Evolutionary conservation across 2,888 invertebrate genomes (phyloP).

Genomic region (Glaucopsyche alexis): DNA sequence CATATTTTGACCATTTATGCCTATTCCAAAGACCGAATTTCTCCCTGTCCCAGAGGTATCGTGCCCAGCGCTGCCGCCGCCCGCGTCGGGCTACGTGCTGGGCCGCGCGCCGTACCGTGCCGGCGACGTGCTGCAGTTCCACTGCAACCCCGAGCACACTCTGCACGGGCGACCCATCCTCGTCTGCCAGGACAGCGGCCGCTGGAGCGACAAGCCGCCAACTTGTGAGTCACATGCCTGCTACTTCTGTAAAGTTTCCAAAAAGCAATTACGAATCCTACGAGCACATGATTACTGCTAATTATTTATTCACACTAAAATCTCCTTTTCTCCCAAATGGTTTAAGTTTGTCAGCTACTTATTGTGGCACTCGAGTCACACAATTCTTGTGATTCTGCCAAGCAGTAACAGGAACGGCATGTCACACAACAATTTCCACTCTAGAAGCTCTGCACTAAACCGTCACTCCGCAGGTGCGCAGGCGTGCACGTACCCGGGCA

Average conservation of each 20-base stretch:
- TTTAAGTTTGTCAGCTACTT: no score
- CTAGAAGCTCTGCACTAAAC: no score
- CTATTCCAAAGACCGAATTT: no score
- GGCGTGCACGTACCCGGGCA: constrained; percentile 93
- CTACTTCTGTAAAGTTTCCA: no score
- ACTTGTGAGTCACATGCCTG: constrained; percentile 81
- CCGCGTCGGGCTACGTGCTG: constrained; percentile 88
- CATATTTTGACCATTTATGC: no score
- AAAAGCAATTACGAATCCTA: neutral
- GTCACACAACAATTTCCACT: no score
- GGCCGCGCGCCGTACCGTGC: constrained; percentile 89
- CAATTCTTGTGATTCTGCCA: no score
- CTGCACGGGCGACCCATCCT: constrained; percentile 94
- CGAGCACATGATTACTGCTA: no score
- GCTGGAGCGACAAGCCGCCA: constrained; percentile 91
- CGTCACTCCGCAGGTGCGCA: constrained; percentile 79
- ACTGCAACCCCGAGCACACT: constrained; percentile 92
- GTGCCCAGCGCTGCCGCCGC: constrained; percentile 86
- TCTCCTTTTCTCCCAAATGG: no score
- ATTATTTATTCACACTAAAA: no score
- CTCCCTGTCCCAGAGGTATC: constrained; percentile 83
- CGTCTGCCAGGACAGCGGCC: constrained; percentile 92
- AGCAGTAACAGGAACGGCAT: no score
- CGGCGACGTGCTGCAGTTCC: constrained; percentile 92
- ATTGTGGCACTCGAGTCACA: no score